Base-by-base conservation (phyloP, 2,888 invertebrate genomes). In the Eucera pruinosa region DNA sequence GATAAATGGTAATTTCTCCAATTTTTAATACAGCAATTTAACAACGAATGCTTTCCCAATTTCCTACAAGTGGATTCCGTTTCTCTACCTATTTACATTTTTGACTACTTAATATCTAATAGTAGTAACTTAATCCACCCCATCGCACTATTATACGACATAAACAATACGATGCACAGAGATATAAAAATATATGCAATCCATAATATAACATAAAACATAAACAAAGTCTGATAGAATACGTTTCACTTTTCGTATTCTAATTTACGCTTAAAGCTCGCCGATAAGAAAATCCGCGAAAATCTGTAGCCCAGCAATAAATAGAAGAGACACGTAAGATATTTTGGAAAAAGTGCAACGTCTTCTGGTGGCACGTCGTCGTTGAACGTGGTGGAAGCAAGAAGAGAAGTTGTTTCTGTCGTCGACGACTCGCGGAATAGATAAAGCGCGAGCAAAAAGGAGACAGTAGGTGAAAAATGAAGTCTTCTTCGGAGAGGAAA, bases 401-500 rank as follows among this genome's bases (percentile, higher is more conserved):
- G 41, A 61, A 20, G 33, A 33, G 33, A 55, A 48, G 55, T 48
- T 68, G 69, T 62, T 73, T 69, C 73, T 25, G 48, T 55, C 57
- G 20, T 18, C 41, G 52, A 48, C 60, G 62, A 62, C 20, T 62
- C 70, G 70, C 58, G 27, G 50, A 58, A 70, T 36, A 65, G 58
- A 71, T 64, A 57, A 43, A 64, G 57, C 27, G n/a, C 11, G 5
- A 20, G 39, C 39, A 52, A 48, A 64, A 58, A 27, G 45, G 6
- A 58, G 48, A 33, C 25, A 43, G 57, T 20, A 33, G 60, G 52
- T 67, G 72, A 73, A 73, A 67, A 67, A 68, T 68, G 68, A 70
- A 70, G 65, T 61, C 68, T 54, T 58, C 72, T 60, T 61, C 54
- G 60, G 54, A 25, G 60, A 54, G 58, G 20, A 43, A 58, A 67